Evolutionary conservation across 1,140 invertebrate species (phyloP).

Genomic region (Heliconius melpomene): DNA sequence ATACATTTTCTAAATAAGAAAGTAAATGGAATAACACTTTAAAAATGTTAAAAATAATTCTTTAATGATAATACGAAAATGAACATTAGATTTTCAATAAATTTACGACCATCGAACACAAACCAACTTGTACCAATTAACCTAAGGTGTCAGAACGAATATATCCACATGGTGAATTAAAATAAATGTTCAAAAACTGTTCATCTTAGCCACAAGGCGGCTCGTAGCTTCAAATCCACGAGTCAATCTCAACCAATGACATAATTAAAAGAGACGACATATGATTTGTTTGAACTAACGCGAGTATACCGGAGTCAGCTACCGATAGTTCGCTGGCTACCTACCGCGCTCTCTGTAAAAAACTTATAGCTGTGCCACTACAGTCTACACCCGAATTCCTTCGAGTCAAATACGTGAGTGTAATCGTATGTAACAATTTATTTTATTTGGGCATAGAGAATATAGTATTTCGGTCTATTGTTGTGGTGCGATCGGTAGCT

Average conservation of each 20-base stretch:
- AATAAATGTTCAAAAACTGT: slow-evolving; percentile 22
- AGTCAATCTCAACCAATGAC: slow-evolving; percentile 52
- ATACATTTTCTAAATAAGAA: too few relatives aligned
- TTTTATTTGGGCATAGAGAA: slow-evolving; percentile 53
- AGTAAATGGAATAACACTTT: too few relatives aligned
- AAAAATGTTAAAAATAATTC: too few relatives aligned
- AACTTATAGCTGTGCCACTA: slow-evolving; percentile 65
- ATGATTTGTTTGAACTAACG: slow-evolving; percentile 78
- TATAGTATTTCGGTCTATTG: slow-evolving; percentile 41
- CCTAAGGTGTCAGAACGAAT: background rate
- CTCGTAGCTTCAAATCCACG: slow-evolving; percentile 18
- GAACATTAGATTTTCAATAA: background rate
- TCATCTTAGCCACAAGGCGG: slow-evolving; percentile 20
- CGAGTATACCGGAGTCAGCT: slow-evolving; percentile 69
- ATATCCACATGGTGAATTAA: background rate
- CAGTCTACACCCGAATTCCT: slow-evolving; percentile 68
- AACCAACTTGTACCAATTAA: background rate
- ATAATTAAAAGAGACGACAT: slow-evolving; percentile 71
- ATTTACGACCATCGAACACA: background rate
- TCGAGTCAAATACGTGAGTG: slow-evolving; percentile 74
- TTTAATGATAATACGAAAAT: too few relatives aligned
- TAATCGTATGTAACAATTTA: slow-evolving; percentile 77
- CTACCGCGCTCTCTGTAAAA: slow-evolving; percentile 71
- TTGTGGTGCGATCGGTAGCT: slow-evolving; percentile 40
- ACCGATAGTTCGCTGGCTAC: slow-evolving; percentile 78